Conservation (phyloP, 1,140 invertebrate species). For the Drosophila takahashii region DNA sequence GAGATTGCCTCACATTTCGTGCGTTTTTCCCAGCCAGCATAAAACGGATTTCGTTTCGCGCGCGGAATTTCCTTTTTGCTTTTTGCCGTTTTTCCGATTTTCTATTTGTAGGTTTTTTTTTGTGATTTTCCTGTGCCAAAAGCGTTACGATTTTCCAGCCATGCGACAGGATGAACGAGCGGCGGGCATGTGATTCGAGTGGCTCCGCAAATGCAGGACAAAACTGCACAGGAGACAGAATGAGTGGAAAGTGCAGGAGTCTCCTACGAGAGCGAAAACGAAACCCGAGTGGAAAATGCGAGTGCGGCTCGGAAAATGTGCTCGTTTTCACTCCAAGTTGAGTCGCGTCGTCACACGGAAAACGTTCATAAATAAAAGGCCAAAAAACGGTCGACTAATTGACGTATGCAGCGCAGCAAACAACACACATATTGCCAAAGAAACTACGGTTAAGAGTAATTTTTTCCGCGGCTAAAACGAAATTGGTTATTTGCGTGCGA, state of each 20-base stretch:
- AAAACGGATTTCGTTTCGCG: constrained; percentile 49
- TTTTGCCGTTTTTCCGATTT: not conserved
- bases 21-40: constrained; percentile 16
- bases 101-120: constrained; percentile 7
- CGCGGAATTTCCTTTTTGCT: constrained; percentile 19
- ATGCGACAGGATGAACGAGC: constrained; percentile 70
- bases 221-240: constrained; percentile 58
- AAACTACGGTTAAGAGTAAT: constrained; percentile 49
- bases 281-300: constrained; percentile 1
- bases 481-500: constrained; percentile 76
- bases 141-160: constrained; percentile 26
- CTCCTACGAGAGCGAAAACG: not conserved
- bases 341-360: constrained; percentile 33
- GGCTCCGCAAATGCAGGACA: constrained; percentile 47
- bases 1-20: constrained; percentile 16
- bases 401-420: constrained; percentile 74
- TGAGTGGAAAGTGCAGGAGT: constrained; percentile 39
- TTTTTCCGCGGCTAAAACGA: constrained; percentile 49
- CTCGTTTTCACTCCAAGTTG: constrained; percentile 22
- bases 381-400: constrained; percentile 58
- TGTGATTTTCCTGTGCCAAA: too few species aligned
- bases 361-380: constrained; percentile 49
- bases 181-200: constrained; percentile 69
- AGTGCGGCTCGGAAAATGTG: not conserved
- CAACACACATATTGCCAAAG: constrained; percentile 38